Conservation (phyloP, 2,797 vertebrate genomes). For the Muraenolepis orangiensis region DNA sequence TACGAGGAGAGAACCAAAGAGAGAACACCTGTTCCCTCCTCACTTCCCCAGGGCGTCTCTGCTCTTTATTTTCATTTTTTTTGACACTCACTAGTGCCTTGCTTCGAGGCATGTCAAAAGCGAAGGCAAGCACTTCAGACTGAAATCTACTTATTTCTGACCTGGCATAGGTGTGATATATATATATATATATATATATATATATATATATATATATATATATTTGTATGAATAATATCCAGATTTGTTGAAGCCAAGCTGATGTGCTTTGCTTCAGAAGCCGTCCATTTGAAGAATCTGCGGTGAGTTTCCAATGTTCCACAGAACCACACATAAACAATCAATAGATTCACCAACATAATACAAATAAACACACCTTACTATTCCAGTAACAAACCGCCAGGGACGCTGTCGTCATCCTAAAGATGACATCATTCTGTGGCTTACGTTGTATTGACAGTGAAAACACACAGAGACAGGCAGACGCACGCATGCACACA, state of each 20-base stretch:
- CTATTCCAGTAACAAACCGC: neutral
- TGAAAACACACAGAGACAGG: neutral
- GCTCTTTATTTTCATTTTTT: neutral
- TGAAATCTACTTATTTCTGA: neutral
- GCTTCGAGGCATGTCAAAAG: no score
- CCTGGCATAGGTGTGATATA: neutral
- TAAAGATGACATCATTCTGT: no score
- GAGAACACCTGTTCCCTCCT: no score
- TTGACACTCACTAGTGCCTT: no score
- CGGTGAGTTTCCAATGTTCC: neutral
- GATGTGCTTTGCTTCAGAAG: neutral
- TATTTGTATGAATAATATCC: neutral
- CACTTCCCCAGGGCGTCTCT: constrained; percentile 26
- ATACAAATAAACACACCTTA: no score
- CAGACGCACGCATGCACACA: neutral
- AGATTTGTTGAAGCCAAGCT: neutral
- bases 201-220: neutral
- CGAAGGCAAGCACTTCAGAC: neutral
- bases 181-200: neutral
- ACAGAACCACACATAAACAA: neutral
- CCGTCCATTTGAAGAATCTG: neutral
- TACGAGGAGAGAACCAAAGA: no score
- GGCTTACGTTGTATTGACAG: neutral
- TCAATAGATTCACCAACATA: no score
- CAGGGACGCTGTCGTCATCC: neutral